These are phyloP conservation scores for Chascanopsetta lugubris DNA, from an alignment of 2,113 vertebrate genomes.

Conservation along the genomic window DNA sequence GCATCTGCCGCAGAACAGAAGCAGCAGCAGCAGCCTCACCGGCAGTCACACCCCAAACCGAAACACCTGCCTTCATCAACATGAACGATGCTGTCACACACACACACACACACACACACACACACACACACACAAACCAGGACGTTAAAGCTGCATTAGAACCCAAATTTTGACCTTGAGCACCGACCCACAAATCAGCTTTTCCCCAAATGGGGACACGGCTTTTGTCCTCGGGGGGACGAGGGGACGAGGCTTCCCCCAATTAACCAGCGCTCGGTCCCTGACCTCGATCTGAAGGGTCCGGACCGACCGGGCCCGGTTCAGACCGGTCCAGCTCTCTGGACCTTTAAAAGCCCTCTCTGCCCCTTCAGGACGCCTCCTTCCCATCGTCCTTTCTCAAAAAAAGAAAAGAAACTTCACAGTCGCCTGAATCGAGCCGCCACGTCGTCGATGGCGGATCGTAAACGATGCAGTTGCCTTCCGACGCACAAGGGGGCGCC, in stretches of 20 bases:
- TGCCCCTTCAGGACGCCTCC: background rate
- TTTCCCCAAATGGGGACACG: background rate
- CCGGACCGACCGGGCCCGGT: background rate
- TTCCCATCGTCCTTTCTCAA: background rate
- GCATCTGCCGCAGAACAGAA: constrained; percentile 36
- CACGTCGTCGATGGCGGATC: too few species aligned
- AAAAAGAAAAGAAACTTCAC: too few species aligned
- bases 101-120: constrained; percentile 4
- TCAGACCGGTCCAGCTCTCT: background rate
- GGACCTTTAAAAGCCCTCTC: background rate
- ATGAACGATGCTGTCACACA: too few species aligned
- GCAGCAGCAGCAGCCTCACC: constrained; percentile 26
- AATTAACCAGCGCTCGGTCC: background rate
- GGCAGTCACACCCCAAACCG: constrained; percentile 52
- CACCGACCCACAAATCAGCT: background rate
- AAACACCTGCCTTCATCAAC: constrained; percentile 45
- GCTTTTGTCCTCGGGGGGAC: background rate
- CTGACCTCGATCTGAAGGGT: background rate
- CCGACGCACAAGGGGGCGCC: too few species aligned
- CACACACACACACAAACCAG: background rate
- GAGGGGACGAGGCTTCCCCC: too few species aligned
- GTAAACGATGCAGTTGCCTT: too few species aligned
- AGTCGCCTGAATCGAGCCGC: too few species aligned
- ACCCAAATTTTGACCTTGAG: background rate
- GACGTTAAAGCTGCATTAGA: background rate